Base-by-base conservation (phyloP, 2,888 invertebrate species). In the Drosophila maculinotata region DNA sequence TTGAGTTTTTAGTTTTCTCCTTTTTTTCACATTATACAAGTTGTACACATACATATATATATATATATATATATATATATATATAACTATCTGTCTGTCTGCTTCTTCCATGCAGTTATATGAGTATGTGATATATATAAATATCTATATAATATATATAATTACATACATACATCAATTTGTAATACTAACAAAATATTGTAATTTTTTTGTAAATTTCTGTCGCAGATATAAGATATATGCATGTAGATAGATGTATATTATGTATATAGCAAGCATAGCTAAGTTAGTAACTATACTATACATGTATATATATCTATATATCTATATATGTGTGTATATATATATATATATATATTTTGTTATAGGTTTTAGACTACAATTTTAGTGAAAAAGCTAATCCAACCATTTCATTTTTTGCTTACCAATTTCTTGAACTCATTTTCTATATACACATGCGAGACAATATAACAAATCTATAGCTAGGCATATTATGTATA, bases 381-480 rank as follows among this genome's bases (percentile, higher is more conserved):
- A 41, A 33, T 74, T 75, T 63, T 41, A 75, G 74, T 75, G 76
- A 75, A 75, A 74, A 75, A 74, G 71, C 76, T 74, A 73, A 75
- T 59, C 33, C 35, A 60, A 66, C 53, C 59, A 7, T 10, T 44
- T 38, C 15, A 20, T 15, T 41, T 28, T 17, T 44, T 30, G 28
- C 15, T 44, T 17, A 17, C 28, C 26, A 30, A 12, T 44, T 31
- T 12, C 30, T 31, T 30, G 5, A 26, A 42, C 25, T 42, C 8
- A 25, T 70, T 52, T 20, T 42, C 39, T 63, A 44, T 58, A 75
- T 63, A 68, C 47, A 64, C 36, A 53, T 30, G 56, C 44, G 56
- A 56, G 56, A 56, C 25, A 72, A 57, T 63, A 56, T 73, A 72
- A 69, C 69, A 73, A 58, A 53, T 59, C 59, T 58, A 58, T 53